Evolutionary conservation across 2,113 vertebrate species (phyloP), one percentile per base, ranked within the genome.

Genomic region (Chaetorhynchus papuensis): DNA sequence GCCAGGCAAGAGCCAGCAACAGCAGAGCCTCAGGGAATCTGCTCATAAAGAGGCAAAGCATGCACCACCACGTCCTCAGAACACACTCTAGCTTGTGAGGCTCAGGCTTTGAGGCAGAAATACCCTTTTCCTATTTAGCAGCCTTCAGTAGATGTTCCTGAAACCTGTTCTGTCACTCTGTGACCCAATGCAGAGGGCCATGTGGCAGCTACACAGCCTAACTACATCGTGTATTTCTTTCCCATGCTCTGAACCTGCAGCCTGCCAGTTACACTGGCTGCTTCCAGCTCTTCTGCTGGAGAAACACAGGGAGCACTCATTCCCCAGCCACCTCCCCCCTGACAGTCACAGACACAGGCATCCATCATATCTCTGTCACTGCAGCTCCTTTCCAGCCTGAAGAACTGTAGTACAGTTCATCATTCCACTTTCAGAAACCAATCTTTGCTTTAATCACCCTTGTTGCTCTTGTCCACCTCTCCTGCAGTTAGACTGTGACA

Each of bases 331-430:
- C 3, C 13, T 3, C 37, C 20, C 13, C 3, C 41, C 5, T 30
- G 3, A 63, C 35, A 59, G 10, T 3, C 82, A 49, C 37, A 60
- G 20, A 30, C 24, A 19, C 30, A 42, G 24, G 45, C 4, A 13
- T 53, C 47, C 27, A 44, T 15, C n/a, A 11, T 0, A 47, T 4
- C 37, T 7, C 39, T 54, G 50, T 28, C 63, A 31, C 33, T 26
- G 20, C 15, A 75, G 61, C 22, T 24, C 27, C 63, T 47, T 31
- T n/a, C 17, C 44, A 90, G n/a, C 13, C 57, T 45, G 20, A 64
- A 63, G 10, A 90, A 47, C 7, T 0, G 0, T 1, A 41, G 0
- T 2, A 1, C 1, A 70, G 17, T 11, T 23, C 61, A 53, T 37
- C 37, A 35, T 16, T 52, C 5, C 1, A 3, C 53, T 64, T 76